Evolutionary conservation across 2,797 vertebrate genomes (phyloP).

Genomic region (Pangasius krempfi): DNA sequence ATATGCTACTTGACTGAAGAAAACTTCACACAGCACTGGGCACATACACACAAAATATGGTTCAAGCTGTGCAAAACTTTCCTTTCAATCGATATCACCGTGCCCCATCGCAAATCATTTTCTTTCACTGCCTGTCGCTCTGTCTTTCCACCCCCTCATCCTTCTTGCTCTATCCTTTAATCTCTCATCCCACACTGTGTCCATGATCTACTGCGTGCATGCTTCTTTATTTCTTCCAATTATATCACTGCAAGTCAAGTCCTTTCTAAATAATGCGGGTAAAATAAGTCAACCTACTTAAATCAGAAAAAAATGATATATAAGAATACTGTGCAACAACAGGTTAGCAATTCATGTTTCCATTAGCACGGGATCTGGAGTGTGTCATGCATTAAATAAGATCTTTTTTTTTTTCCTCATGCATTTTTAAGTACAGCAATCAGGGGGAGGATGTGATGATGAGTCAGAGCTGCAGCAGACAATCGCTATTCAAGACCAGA

Average conservation of each 20-base stretch:
- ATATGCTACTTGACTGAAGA: constrained; percentile 28
- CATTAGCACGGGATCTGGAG: not conserved
- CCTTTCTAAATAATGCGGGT: not conserved
- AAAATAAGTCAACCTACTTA: not conserved
- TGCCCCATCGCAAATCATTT: constrained; percentile 13
- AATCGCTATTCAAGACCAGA: constrained; percentile 31
- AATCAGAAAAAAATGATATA: not conserved
- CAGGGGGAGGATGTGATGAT: constrained; percentile 16
- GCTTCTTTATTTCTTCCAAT: not conserved
- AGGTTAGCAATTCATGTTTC: not conserved
- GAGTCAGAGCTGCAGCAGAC: constrained; percentile 39
- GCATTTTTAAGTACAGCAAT: constrained; percentile 33
- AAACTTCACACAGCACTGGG: not conserved
- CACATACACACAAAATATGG: not conserved
- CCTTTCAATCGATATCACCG: constrained; percentile 22
- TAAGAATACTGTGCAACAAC: constrained; percentile 4
- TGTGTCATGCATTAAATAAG: constrained; percentile 21
- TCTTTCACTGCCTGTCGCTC: constrained; percentile 11
- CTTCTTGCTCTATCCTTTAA: constrained; percentile 18
- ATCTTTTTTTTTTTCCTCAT: constrained; percentile 7
- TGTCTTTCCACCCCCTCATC: constrained; percentile 11
- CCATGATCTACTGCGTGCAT: not conserved
- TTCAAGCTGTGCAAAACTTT: constrained; percentile 17
- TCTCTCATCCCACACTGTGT: not conserved
- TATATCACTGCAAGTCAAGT: not conserved